Percentiles rank a stretch among this genome's conserved stretches.
Conservation (phyloP, 2,113 vertebrate genomes). For the Solea solea region DNA sequence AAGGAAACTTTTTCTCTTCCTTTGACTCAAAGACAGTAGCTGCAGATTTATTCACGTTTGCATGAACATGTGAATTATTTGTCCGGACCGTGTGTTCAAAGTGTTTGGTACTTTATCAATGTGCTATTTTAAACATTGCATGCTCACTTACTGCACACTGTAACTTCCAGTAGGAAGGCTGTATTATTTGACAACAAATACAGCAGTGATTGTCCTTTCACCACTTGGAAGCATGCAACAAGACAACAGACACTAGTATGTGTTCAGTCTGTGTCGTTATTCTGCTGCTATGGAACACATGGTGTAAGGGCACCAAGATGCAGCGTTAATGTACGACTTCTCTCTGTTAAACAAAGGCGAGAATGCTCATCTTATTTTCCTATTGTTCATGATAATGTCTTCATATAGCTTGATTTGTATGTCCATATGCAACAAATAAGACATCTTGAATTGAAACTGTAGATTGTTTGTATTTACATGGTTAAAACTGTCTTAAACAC, state of each 20-base stretch:
- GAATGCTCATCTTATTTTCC: neutral
- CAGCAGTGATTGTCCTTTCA: neutral
- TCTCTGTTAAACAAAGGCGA: neutral
- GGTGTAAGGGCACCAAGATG: neutral
- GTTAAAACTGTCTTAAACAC: neutral
- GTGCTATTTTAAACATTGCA: no score
- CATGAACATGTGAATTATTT: neutral
- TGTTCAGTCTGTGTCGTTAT: neutral
- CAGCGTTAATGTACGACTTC: neutral
- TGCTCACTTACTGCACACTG: neutral
- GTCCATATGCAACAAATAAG: neutral
- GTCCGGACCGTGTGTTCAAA: neutral
- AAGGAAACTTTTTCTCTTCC: constrained; percentile 60
- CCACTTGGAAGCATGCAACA: neutral
- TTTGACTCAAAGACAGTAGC: neutral
- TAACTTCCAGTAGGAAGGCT: neutral
- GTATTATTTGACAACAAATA: neutral
- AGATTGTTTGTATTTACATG: neutral
- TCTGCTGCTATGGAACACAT: constrained; percentile 1
- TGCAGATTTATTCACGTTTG: neutral
- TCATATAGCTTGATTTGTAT: neutral
- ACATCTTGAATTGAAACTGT: neutral
- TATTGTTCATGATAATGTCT: neutral
- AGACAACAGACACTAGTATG: neutral
- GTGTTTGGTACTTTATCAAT: no score